Base-by-base conservation (phyloP, 2,888 invertebrate genomes). In the Eugnorisma glareosa region DNA sequence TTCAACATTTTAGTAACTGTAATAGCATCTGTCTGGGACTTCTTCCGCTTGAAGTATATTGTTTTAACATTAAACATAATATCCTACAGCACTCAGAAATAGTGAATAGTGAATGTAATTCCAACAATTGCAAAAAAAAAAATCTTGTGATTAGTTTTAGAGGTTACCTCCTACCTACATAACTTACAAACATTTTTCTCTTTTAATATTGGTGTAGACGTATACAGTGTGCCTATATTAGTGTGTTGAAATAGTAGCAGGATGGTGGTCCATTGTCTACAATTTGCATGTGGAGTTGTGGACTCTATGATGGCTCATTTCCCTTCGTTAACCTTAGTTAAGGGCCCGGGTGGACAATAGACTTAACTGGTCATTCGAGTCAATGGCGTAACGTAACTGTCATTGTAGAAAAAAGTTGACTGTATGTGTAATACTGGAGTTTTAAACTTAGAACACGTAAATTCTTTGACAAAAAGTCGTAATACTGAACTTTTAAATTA, bases 321-420 rank as follows among this genome's bases (percentile, higher is more conserved):
- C 81, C 77, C 81, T 77, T 83, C 51, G 83, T 83, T 84, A 84
- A 84, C 83, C 84, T 73, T 75, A 84, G 81, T 84, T 84, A 84
- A 83, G 84, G 84, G 81, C 73, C 69, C 28, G 72, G 64, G 67
- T 54, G 37, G 68, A 73, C 84, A 77, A 77, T 72, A 63, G 51
- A 81, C 74, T 73, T 77, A 81, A 81, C 84, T 75, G 71, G 24
- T 54, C 43, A 48, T 48, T 72, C 24, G 61, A 63, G 51, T 48
- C 70, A 74, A 72, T 84, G 77, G 64, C 54, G 68, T 66, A 74
- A 77, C 76, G 68, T 61, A 59, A 81, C 84, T 54, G 64, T 48
- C 66, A 51, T 67, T 71, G 45, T 67, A 61, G 24, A 54, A 54
- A 70, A 73, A 54, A 35, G 21, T 43, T 28, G 37, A 63, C 18